phyloP scores from a whole-genome alignment of 2,888 invertebrate genomes.

The Drosophila pseudotakahashii region DNA sequence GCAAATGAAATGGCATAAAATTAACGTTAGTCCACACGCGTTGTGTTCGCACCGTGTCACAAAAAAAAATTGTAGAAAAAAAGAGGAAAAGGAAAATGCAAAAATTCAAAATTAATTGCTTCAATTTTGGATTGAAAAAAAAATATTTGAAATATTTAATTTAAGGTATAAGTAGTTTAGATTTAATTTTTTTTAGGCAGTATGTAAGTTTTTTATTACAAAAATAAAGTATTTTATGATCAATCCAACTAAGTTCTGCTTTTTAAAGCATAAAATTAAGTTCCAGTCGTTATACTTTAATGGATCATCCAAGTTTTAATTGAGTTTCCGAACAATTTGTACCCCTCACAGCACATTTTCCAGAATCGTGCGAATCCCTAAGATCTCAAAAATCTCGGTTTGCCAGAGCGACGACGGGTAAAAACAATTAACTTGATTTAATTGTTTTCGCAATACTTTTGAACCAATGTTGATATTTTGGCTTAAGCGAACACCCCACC shows the following conservation, averaged over 20 bases:
- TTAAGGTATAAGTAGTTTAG: too few relatives aligned
- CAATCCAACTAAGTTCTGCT: background rate
- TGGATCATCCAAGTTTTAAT: background rate
- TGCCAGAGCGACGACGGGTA: background rate
- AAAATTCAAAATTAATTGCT: background rate
- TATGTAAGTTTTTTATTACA: too few relatives aligned
- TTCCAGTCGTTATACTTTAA: background rate
- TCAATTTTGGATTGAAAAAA: background rate
- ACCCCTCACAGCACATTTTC: background rate
- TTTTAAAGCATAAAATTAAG: background rate
- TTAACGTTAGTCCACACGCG: slow-evolving; percentile 64
- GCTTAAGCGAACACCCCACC: slow-evolving; percentile 24
- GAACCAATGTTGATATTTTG: slow-evolving; percentile 42
- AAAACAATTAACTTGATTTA: slow-evolving; percentile 27
- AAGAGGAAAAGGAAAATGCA: background rate
- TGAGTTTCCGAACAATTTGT: background rate
- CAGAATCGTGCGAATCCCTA: background rate
- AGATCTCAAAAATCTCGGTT: background rate
- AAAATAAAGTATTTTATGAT: too few relatives aligned
- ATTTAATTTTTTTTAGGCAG: too few relatives aligned
- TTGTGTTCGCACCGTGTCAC: slow-evolving; percentile 49
- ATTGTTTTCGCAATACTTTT: slow-evolving; percentile 29
- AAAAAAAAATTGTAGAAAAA: background rate
- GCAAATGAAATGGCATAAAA: slow-evolving; percentile 75
- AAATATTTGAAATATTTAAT: background rate